phyloP scores from a whole-genome alignment of 2,797 vertebrate species.

The Anableps anableps region DNA sequence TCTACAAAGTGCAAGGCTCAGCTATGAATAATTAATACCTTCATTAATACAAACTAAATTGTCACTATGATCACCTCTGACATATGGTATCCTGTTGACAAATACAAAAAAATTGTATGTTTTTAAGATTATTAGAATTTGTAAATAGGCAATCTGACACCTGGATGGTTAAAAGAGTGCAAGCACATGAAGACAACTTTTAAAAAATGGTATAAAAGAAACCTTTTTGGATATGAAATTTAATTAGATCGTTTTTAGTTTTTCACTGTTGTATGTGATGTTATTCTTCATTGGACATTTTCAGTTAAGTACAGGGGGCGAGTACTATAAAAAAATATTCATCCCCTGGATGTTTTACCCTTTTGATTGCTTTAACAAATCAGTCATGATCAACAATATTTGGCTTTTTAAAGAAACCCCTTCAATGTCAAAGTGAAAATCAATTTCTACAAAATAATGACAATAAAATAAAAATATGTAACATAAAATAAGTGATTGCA shows the following conservation, averaged over 20 bases:
- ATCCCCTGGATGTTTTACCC: background rate
- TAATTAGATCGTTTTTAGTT: background rate
- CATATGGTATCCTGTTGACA: background rate
- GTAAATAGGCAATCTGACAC: no score
- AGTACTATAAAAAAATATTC: no score
- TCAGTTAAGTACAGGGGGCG: background rate
- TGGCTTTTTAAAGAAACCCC: background rate
- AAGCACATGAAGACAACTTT: background rate
- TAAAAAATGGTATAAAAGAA: background rate
- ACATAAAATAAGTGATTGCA: background rate
- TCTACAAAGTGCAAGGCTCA: background rate
- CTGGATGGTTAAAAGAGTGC: no score
- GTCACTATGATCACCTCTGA: background rate
- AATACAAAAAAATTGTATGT: background rate
- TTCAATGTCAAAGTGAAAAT: background rate
- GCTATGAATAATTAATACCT: constrained; percentile 2
- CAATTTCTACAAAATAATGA: background rate
- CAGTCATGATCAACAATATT: background rate
- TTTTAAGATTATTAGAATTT: background rate
- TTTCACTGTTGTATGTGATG: background rate
- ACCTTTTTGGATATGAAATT: background rate
- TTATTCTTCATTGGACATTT: background rate
- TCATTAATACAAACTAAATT: constrained; percentile 4
- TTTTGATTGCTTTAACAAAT: background rate
- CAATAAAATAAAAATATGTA: background rate